These are phyloP conservation scores for Perizoma affinitatum DNA, from an alignment of 2,888 invertebrate species.

Conservation along the genomic window DNA sequence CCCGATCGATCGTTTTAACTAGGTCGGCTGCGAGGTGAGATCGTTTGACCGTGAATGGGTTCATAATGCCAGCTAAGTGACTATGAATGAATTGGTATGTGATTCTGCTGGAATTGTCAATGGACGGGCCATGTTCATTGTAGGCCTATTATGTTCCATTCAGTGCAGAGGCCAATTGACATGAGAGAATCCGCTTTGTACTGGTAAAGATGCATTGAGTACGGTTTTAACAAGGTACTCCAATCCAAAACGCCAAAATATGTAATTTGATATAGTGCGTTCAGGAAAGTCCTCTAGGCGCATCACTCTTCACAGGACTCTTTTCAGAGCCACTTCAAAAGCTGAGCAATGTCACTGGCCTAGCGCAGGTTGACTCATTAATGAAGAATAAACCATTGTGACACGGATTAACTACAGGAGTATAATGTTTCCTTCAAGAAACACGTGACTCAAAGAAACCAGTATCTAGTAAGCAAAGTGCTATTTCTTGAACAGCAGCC, in stretches of 20 bases:
- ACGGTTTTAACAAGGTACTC: too few species aligned
- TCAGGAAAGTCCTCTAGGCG: too few species aligned
- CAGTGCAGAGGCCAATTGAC: slow-evolving; percentile 1
- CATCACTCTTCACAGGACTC: too few species aligned
- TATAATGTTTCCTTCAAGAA: neutral
- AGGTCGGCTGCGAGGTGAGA: slow-evolving; percentile 12
- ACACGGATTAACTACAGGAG: neutral
- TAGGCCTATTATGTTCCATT: slow-evolving; percentile 14
- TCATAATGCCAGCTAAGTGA: slow-evolving; percentile 15
- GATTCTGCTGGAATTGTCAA: slow-evolving; percentile 22
- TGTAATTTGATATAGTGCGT: too few species aligned
- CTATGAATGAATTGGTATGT: slow-evolving; percentile 20
- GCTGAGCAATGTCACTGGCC: too few species aligned
- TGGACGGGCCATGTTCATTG: slow-evolving; percentile 17
- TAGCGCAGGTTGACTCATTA: too few species aligned
- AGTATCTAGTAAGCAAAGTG: slow-evolving; percentile 12
- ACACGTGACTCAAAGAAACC: slow-evolving; percentile 9
- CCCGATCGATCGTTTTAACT: slow-evolving; percentile 24
- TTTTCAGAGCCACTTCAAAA: too few species aligned
- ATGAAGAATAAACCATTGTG: too few species aligned
- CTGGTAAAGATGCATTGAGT: neutral
- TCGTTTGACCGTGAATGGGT: slow-evolving; percentile 22
- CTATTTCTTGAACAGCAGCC: slow-evolving; percentile 33
- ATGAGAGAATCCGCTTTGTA: neutral
- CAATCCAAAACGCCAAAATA: too few species aligned